Evolutionary conservation across 2,113 vertebrate species (phyloP).

Genomic region (Lagenorhynchus albirostris): DNA sequence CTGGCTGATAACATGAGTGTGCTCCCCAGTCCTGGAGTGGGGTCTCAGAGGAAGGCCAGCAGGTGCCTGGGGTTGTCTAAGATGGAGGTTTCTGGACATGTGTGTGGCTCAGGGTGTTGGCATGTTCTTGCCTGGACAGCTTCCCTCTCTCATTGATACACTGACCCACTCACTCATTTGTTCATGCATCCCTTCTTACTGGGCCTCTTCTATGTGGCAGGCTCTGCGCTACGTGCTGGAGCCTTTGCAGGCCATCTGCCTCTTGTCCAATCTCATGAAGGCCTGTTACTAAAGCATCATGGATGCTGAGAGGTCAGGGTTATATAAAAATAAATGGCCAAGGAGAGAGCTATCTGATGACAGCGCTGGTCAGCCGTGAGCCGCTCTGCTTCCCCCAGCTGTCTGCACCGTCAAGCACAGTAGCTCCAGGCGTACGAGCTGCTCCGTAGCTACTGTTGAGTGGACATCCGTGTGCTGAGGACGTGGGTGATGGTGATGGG

Average conservation of each 20-base stretch:
- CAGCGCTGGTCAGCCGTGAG: not conserved
- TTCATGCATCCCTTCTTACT: not conserved
- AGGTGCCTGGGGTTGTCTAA: not conserved
- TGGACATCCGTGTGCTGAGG: not conserved
- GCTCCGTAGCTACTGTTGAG: not conserved
- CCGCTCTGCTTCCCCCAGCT: too few relatives aligned
- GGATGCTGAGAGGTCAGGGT: not conserved
- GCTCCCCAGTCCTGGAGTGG: not conserved
- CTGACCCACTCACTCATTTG: not conserved
- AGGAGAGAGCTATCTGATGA: not conserved
- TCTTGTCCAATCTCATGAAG: not conserved
- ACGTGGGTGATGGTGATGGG: too few relatives aligned
- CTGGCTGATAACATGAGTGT: not conserved
- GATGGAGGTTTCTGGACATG: not conserved
- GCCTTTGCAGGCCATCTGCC: not conserved
- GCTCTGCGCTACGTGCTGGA: not conserved
- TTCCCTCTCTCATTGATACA: not conserved
- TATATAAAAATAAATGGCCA: not conserved
- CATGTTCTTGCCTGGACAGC: not conserved
- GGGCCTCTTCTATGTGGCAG: not conserved
- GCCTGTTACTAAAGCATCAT: not conserved
- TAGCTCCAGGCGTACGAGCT: accelerated
- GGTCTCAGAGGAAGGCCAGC: not conserved
- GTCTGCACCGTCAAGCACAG: not conserved
- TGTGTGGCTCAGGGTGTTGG: not conserved